Conservation (phyloP, 2,888 invertebrate species). For the Hyposoter didymator region DNA sequence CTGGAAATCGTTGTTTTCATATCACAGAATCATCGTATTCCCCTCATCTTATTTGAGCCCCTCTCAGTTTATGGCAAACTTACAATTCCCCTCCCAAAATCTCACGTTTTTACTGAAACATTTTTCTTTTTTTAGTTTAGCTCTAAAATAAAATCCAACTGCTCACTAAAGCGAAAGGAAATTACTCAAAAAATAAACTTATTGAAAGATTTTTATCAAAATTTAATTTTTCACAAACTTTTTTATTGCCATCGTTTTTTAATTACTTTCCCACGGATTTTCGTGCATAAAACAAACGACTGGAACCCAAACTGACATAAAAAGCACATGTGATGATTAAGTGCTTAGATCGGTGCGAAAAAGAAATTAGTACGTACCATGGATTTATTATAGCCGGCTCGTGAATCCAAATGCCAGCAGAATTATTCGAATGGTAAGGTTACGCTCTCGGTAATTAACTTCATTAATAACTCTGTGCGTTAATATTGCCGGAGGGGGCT, state of each 20-base stretch:
- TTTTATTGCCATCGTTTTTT: neutral
- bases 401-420: constrained; percentile 9
- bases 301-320: neutral
- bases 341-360: neutral
- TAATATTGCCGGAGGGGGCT: constrained; percentile 60
- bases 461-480: constrained; percentile 68
- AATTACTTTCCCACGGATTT: neutral
- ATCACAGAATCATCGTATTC: neutral
- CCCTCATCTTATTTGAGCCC: neutral
- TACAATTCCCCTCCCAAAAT: neutral
- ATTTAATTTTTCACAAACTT: neutral
- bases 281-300: neutral
- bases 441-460: constrained; percentile 68
- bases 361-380: constrained; percentile 3
- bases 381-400: constrained; percentile 11
- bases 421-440: constrained; percentile 55
- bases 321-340: neutral
- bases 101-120: neutral
- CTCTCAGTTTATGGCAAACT: neutral
- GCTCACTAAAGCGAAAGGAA: no score
- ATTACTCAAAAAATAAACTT: no score
- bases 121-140: neutral
- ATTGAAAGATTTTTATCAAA: neutral
- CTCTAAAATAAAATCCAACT: neutral
- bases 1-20: neutral